Evolutionary conservation across 2,113 vertebrate species (phyloP), one percentile per base, ranked within the genome.

Genomic region (Micromys minutus): DNA sequence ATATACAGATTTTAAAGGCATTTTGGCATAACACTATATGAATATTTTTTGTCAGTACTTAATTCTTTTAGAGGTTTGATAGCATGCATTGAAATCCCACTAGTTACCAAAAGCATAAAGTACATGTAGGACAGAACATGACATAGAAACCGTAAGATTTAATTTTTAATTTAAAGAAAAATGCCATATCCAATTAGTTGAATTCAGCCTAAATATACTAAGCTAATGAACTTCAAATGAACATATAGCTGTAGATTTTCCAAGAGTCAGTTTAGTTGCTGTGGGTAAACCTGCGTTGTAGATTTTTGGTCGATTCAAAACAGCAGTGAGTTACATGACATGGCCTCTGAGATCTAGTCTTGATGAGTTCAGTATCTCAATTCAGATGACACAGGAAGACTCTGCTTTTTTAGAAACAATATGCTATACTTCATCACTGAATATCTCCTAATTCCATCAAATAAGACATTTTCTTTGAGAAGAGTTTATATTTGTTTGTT

Each of bases 191-290:
- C 91, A 39, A 79, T 39, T 63, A 71, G 74, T 59, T 75, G 4
- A 2, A 63, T 72, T 94, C 4, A 42, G 36, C 0, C 55, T 69
- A 94, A 77, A 57, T 71, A 0, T 19, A 71, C n/a, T 91, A 95
- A 88, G 4, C 22, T 72, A 87, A 90, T 61, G 42, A 87, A 87
- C 80, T 96, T 83, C 36, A 87, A 89, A 94, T n/a, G 0, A 22
- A 12, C 7, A 2, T 39, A 59, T 11, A 76, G 4, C 10, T 77
- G 65, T 26, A 63, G 10, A 6, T 36, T 91, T 91, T 59, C 15
- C 2, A 91, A 59, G 6, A 75, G 74, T 42, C 7, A 31, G 26
- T 79, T 81, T 79, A 42, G 6, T 34, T 69, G 31, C 31, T 65
- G 5, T 63, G 13, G 8, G 42, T 52, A 2, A 92, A 96, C 29